Base-by-base conservation (phyloP, 2,797 vertebrate species). In the Coracias cyanogaster region DNA sequence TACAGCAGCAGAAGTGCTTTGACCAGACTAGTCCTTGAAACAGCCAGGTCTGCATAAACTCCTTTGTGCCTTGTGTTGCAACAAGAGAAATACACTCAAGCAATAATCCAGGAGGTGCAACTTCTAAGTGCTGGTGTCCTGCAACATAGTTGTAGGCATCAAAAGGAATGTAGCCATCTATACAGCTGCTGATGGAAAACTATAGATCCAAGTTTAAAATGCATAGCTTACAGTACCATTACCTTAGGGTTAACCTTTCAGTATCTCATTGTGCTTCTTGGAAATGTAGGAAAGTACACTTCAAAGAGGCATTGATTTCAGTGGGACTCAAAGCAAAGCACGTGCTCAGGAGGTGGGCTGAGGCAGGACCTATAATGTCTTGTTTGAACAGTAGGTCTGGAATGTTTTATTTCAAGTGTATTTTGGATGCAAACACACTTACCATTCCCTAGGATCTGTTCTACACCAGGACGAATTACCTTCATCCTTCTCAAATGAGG, bases 261-360 rank as follows among this genome's bases (percentile, higher is more conserved):
- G 11, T 73, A 46, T 66, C n/a, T 76, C 64, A 25, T 55, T 41
- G 41, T 45, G 9, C 62, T 92, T 78, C 67, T 66, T 60, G 31
- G 41, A 91, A 89, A 37, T 21, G 37, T 62, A 73, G 67, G 19
- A 41, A 95, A 83, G 65, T 35, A 48, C 22, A n/a, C 64, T 91
- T 91, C 71, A 89, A 87, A 91, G 64, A 48, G 13, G 8, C 41
- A 67, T 15, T 83, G 77, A 95, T 95, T 95, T 90, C 80, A 61
- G 58, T 43, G 37, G 48, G 7, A 78, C 41, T 71, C 52, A 73
- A 80, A 90, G 55, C 29, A 72, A 89, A 77, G 35, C 20, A 2
- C 13, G 16, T 29, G 18, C 76, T 89, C 76, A 51, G 55, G 51
- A 66, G 43, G 37, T 80, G 52, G 52, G 28, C 39, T 26, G 48